phyloP scores from a whole-genome alignment of 2,113 vertebrate genomes.

The Sterrhoptilus dennistouni region DNA sequence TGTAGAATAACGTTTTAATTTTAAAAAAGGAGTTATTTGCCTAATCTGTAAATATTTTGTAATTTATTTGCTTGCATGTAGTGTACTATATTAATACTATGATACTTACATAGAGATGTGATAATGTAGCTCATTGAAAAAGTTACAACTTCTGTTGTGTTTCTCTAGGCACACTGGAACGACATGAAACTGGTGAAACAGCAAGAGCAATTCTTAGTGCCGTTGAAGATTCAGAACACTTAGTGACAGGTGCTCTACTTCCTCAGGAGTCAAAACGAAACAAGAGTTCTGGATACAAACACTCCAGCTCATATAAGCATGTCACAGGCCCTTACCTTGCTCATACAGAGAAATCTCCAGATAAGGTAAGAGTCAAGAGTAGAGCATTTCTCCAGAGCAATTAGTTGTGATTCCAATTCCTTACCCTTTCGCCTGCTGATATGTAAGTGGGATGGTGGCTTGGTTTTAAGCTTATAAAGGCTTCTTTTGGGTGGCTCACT shows the following conservation, averaged over 20 bases:
- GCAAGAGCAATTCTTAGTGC: conserved; percentile 74
- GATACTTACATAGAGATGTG: background rate
- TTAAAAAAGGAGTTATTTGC: background rate
- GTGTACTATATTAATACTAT: accelerated
- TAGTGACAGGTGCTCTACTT: conserved; percentile 39
- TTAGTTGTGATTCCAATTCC: background rate
- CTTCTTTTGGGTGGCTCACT: background rate
- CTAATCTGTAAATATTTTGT: background rate
- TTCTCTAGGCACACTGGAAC: conserved; percentile 74
- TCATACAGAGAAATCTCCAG: conserved; percentile 46
- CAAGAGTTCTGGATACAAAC: conserved; percentile 30
- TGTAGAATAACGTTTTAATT: background rate
- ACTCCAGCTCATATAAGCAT: conserved; percentile 34
- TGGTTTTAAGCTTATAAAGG: background rate
- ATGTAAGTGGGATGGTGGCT: background rate
- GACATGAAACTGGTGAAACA: conserved; percentile 77
- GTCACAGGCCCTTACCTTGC: background rate
- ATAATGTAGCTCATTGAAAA: background rate
- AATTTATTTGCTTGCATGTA: background rate
- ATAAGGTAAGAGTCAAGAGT: conserved; percentile 57
- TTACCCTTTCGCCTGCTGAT: background rate
- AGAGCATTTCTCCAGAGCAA: background rate
- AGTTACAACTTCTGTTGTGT: background rate
- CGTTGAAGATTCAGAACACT: conserved; percentile 62
- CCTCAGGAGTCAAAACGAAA: conserved; percentile 40